A percentile compares a stretch with the other conserved stretches of the same genome.
Conservation (phyloP, 2,888 invertebrate species). For the Marasmarcha lunaedactyla region DNA sequence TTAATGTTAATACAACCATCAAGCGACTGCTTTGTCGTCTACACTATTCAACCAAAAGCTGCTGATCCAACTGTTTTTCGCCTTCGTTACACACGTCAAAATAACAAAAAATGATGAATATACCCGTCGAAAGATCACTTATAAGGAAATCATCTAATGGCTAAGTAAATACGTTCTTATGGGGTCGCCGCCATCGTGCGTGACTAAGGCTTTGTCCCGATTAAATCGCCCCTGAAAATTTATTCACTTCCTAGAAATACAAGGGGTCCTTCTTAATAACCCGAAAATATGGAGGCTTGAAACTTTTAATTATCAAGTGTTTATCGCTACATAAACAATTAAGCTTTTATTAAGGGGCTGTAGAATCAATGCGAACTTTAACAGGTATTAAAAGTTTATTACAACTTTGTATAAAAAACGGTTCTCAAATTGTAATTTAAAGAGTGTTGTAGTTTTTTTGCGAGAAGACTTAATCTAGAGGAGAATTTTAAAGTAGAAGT, state of each 20-base stretch:
- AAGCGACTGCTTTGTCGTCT: too few relatives aligned
- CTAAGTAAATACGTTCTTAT: constrained; percentile 42
- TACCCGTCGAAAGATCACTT: constrained; percentile 29
- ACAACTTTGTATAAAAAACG: not conserved
- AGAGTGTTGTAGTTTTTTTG: not conserved
- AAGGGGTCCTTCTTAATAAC: constrained; percentile 34
- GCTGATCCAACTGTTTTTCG: constrained; percentile 58
- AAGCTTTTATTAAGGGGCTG: constrained; percentile 14
- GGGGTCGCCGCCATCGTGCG: constrained; percentile 29
- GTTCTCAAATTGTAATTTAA: not conserved
- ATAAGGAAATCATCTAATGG: constrained; percentile 45
- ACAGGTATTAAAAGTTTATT: not conserved
- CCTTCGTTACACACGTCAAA: constrained; percentile 65
- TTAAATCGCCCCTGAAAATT: constrained; percentile 42
- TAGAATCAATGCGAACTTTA: not conserved
- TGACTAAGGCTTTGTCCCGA: constrained; percentile 28
- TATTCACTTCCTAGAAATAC: constrained; percentile 29
- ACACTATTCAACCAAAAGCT: constrained; percentile 16
- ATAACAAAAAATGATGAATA: constrained; percentile 49
- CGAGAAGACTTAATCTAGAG: too few relatives aligned
- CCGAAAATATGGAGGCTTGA: constrained; percentile 40
- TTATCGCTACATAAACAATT: constrained; percentile 30
- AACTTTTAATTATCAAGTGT: constrained; percentile 42
- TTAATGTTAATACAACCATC: too few relatives aligned
- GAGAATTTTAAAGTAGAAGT: too few relatives aligned